Evolutionary conservation across 1,140 invertebrate species (phyloP).

Genomic region (Drosophila sechellia): DNA sequence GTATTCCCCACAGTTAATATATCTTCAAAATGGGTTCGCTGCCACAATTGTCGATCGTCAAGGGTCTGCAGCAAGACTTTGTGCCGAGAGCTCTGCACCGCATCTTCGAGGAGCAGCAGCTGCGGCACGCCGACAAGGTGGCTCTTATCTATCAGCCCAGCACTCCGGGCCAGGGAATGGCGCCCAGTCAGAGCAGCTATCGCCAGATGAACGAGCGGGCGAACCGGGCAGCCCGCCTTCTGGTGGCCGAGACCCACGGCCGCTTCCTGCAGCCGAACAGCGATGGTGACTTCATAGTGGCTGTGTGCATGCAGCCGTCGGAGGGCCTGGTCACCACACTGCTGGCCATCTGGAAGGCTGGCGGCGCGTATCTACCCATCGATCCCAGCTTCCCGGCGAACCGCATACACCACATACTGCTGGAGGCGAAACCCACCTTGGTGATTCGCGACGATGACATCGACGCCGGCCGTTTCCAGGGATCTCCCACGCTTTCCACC

Average conservation of each 20-base stretch:
- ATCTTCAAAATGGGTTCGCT: slow-evolving; percentile 87
- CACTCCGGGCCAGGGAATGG: slow-evolving; percentile 63
- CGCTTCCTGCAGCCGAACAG: slow-evolving; percentile 85
- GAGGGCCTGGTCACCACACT: slow-evolving; percentile 89
- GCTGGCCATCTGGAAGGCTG: slow-evolving; percentile 91
- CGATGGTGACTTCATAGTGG: slow-evolving; percentile 89
- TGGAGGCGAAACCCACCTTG: slow-evolving; percentile 90
- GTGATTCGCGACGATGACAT: slow-evolving; percentile 88
- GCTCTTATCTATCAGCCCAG: slow-evolving; percentile 86
- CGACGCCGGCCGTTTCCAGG: slow-evolving; percentile 62
- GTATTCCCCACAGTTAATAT: neutral
- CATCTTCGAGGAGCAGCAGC: slow-evolving; percentile 85
- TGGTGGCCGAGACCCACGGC: slow-evolving; percentile 85
- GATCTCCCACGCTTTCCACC: slow-evolving; percentile 58
- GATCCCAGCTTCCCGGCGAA: slow-evolving; percentile 90
- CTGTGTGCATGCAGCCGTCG: slow-evolving; percentile 91
- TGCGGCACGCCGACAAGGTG: slow-evolving; percentile 83
- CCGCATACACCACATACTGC: slow-evolving; percentile 91
- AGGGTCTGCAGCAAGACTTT: slow-evolving; percentile 85
- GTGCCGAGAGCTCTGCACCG: slow-evolving; percentile 85
- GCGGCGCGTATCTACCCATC: slow-evolving; percentile 92
- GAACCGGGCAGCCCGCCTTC: slow-evolving; percentile 87
- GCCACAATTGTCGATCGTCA: slow-evolving; percentile 87
- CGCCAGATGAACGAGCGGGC: slow-evolving; percentile 86
- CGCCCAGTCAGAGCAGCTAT: slow-evolving; percentile 85